Base-by-base conservation (phyloP, 2,888 invertebrate genomes). In the Drosophila niveifrons region DNA sequence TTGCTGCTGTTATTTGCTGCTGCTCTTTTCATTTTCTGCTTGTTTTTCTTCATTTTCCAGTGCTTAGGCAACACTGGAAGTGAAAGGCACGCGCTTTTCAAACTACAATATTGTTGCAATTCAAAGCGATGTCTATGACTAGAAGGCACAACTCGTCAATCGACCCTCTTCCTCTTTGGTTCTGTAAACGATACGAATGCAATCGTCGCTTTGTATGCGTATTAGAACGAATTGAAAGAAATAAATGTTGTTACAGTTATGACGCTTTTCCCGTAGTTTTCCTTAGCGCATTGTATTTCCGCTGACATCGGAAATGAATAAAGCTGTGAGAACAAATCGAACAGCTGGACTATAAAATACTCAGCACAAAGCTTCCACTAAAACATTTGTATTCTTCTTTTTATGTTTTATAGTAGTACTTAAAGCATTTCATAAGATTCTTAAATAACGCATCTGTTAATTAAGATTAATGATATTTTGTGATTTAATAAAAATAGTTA, bases 41-140 rank as follows among this genome's bases (percentile, higher is more conserved):
- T 53, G 36, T 47, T 58, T 47, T 41, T 39, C 28, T 31, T 41
- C 44, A 58, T 51, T 62, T 64, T 66, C 36, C 47, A 52, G 50
- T 43, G 64, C 67, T 55, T 47, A 28, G 52, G 59, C 73, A 68
- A 67, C 56, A 48, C 52, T 79, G 76, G 72, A 79, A 79, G 77
- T 79, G 77, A 78, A 78, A 78, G 77, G 77, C 76, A 59, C 53
- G 31, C 63, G 66, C 79, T 61, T 59, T 58, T 55, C 55, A 43
- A 43, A 17, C 55, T 17, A 3, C 11, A 11, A 23, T 23, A 23
- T 23, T 23, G 23, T 10, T 36, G 36, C 51, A n/a, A 2, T n/a
- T 9, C 9, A 18, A 7, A 6, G 51, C 3, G 3, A n/a, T 18
- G 13, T 17, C 11, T 2, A 15, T 10, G 23, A 15, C 29, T 29